phyloP scores from a whole-genome alignment of 1,140 invertebrate genomes.

The Lysiphlebus fabarum region DNA sequence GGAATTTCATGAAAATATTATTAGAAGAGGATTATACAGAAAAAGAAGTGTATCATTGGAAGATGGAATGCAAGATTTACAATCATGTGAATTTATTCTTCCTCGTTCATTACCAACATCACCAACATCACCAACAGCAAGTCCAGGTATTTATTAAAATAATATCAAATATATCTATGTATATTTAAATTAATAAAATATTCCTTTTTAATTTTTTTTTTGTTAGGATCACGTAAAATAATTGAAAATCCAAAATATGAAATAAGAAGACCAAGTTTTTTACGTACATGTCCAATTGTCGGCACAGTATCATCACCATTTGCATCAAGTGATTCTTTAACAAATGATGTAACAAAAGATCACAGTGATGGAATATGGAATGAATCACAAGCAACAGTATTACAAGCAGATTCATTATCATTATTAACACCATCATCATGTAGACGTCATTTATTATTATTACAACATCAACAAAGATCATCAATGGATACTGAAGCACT shows the following conservation, averaged over 20 bases:
- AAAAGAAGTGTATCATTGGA: slow-evolving; percentile 68
- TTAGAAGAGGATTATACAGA: slow-evolving; percentile 68
- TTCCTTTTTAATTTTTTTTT: slow-evolving; percentile 18
- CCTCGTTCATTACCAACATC: slow-evolving; percentile 52
- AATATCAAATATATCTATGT: neutral
- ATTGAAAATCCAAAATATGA: slow-evolving; percentile 25
- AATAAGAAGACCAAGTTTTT: slow-evolving; percentile 28
- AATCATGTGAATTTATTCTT: slow-evolving; percentile 44
- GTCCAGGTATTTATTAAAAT: slow-evolving; percentile 29
- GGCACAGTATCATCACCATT: slow-evolving; percentile 62
- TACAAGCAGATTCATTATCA: slow-evolving; percentile 69
- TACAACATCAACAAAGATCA: slow-evolving; percentile 79
- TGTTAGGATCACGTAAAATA: slow-evolving; percentile 15
- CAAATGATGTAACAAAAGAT: slow-evolving; percentile 71
- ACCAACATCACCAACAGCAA: slow-evolving; percentile 47
- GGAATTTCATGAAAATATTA: slow-evolving; percentile 77
- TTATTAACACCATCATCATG: slow-evolving; percentile 72
- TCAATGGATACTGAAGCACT: slow-evolving; percentile 79
- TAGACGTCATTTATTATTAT: slow-evolving; percentile 68
- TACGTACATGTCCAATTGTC: slow-evolving; percentile 34
- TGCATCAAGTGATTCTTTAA: slow-evolving; percentile 75
- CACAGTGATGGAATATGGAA: slow-evolving; percentile 84
- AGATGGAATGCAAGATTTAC: slow-evolving; percentile 53
- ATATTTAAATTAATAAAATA: slow-evolving; percentile 2
- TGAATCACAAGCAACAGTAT: slow-evolving; percentile 78